These are phyloP conservation scores for Pogonognathellus flavescens DNA, from an alignment of 1,140 invertebrate species.

Conservation along the genomic window DNA sequence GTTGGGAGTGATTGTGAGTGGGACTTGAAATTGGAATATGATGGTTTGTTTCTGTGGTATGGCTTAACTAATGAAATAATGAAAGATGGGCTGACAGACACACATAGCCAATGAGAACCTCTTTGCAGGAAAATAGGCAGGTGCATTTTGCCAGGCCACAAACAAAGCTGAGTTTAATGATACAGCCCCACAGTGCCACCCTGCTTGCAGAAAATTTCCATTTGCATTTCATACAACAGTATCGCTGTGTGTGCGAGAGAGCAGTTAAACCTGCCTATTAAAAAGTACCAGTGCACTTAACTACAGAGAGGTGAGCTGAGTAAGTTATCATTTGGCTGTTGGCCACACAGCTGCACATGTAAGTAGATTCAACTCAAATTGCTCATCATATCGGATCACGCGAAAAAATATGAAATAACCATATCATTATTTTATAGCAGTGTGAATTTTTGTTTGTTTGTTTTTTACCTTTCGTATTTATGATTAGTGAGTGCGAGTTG, in stretches of 20 bases:
- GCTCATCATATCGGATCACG: constrained; percentile 31
- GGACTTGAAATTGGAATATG: neutral
- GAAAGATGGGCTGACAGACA: constrained; percentile 17
- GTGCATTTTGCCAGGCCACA: constrained; percentile 1
- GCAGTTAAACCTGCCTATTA: neutral
- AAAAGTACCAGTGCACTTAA: no score
- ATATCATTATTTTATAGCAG: constrained; percentile 37
- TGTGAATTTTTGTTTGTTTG: constrained; percentile 13
- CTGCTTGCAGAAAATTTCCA: constrained; percentile 35
- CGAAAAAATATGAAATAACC: constrained; percentile 28
- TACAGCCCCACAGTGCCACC: constrained; percentile 11
- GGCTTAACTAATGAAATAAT: constrained; percentile 26
- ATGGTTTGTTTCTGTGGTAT: neutral
- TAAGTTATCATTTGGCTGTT: neutral
- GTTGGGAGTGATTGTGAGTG: neutral
- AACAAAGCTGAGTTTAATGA: constrained; percentile 33
- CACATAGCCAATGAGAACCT: constrained; percentile 8
- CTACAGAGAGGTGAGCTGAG: no score
- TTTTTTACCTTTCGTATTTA: neutral
- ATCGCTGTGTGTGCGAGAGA: neutral
- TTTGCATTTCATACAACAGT: neutral
- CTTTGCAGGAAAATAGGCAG: constrained; percentile 13
- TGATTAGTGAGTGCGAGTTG: neutral
- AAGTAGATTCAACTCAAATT: neutral
- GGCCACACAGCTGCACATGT: constrained; percentile 1